These are phyloP conservation scores for Dicrurus megarhynchus DNA, from an alignment of 2,113 vertebrate genomes.

Conservation along the genomic window DNA sequence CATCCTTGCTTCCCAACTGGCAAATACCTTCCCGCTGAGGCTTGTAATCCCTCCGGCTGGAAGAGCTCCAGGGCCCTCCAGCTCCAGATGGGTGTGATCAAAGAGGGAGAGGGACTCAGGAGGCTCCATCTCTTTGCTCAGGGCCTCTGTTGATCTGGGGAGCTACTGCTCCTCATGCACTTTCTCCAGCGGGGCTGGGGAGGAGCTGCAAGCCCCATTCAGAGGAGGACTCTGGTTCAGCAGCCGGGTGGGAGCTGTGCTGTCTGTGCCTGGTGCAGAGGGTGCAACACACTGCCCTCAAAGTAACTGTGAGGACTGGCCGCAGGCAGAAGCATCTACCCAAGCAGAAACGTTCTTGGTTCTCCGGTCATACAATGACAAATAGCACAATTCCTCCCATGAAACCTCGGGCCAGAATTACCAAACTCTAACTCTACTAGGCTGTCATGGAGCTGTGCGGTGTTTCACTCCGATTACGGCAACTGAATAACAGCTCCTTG, in stretches of 20 bases:
- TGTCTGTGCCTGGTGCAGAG: background rate
- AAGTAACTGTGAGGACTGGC: background rate
- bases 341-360: background rate
- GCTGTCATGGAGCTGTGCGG: background rate
- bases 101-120: background rate
- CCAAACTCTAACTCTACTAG: background rate
- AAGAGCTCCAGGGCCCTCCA: slow-evolving; percentile 14
- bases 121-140: background rate
- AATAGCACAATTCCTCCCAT: background rate
- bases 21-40: slow-evolving; percentile 37
- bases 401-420: background rate
- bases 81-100: slow-evolving; percentile 17
- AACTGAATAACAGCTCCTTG: background rate
- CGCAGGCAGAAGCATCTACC: background rate
- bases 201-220: background rate
- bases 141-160: background rate
- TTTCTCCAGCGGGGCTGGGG: background rate
- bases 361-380: background rate
- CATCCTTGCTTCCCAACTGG: slow-evolving; percentile 34
- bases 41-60: background rate
- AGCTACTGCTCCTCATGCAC: background rate
- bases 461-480: background rate
- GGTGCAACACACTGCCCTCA: background rate
- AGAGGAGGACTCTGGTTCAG: background rate
- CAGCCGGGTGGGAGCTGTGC: background rate